Conservation (phyloP, 2,888 invertebrate species). For the Acleris emargana region DNA sequence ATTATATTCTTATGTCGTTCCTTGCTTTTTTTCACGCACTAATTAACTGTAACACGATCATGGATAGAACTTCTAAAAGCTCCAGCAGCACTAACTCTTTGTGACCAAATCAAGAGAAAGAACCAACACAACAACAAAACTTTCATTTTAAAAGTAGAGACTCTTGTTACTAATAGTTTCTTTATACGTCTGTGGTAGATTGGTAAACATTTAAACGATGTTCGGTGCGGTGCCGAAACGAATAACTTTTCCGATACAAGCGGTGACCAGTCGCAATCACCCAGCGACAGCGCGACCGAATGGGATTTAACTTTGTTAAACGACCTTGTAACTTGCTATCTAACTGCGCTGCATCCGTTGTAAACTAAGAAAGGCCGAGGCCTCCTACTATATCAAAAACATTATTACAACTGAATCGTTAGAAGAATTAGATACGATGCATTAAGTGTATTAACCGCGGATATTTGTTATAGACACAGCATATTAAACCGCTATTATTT, state of each 20-base stretch:
- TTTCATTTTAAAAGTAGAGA: too few relatives aligned
- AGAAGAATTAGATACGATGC: constrained; percentile 7
- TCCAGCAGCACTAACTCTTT: too few relatives aligned
- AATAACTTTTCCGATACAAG: constrained; percentile 62
- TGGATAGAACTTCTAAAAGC: too few relatives aligned
- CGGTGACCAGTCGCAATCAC: constrained; percentile 57
- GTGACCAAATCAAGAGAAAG: too few relatives aligned
- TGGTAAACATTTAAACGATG: constrained; percentile 6
- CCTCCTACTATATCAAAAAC: too few relatives aligned
- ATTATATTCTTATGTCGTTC: too few relatives aligned
- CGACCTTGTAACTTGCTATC: constrained; percentile 76
- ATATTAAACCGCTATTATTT: constrained; percentile 5
- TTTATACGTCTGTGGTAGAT: too few relatives aligned
- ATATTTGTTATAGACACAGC: constrained; percentile 5
- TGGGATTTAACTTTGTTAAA: constrained; percentile 80
- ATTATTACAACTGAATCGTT: constrained; percentile 14
- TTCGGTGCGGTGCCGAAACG: constrained; percentile 40
- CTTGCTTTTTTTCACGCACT: too few relatives aligned
- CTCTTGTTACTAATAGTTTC: too few relatives aligned
- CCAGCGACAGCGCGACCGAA: constrained; percentile 69
- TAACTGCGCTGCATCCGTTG: constrained; percentile 56
- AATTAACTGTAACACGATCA: too few relatives aligned
- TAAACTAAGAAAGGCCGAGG: constrained; percentile 46
- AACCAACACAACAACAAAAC: too few relatives aligned
- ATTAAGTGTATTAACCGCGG: constrained; percentile 12